Evolutionary conservation across 2,113 vertebrate genomes (phyloP).

Genomic region (Etheostoma cragini): DNA sequence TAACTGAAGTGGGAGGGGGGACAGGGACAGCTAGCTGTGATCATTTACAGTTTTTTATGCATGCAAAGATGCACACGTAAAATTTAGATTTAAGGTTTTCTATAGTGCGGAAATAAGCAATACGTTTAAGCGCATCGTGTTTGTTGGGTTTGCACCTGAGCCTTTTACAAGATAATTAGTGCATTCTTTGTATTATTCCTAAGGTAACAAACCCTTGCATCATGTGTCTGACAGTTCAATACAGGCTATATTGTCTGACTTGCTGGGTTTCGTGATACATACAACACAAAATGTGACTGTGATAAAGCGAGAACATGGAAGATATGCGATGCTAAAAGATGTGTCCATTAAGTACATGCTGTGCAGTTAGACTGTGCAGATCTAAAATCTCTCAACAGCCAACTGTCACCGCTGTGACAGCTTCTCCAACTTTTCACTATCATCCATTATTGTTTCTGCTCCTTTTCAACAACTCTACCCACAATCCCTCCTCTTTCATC

Average conservation of each 20-base stretch:
- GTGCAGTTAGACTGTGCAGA: neutral
- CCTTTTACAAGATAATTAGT: neutral
- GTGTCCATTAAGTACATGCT: conserved; percentile 11
- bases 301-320: neutral
- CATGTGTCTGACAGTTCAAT: neutral
- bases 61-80: neutral
- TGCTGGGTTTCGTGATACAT: neutral
- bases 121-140: neutral
- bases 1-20: neutral
- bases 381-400: neutral
- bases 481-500: conserved; percentile 38
- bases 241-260: neutral
- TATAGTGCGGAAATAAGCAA: neutral
- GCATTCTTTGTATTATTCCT: too few species aligned
- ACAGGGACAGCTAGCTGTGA: neutral
- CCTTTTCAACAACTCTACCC: neutral
- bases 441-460: conserved; percentile 2
- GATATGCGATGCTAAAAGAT: neutral
- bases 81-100: neutral
- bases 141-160: neutral
- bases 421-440: neutral
- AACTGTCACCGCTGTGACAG: neutral
- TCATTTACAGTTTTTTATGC: neutral
- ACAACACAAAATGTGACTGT: neutral
- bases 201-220: neutral